These are phyloP conservation scores for Diachasmimorpha longicaudata DNA, from an alignment of 1,140 invertebrate species.

Conservation along the genomic window DNA sequence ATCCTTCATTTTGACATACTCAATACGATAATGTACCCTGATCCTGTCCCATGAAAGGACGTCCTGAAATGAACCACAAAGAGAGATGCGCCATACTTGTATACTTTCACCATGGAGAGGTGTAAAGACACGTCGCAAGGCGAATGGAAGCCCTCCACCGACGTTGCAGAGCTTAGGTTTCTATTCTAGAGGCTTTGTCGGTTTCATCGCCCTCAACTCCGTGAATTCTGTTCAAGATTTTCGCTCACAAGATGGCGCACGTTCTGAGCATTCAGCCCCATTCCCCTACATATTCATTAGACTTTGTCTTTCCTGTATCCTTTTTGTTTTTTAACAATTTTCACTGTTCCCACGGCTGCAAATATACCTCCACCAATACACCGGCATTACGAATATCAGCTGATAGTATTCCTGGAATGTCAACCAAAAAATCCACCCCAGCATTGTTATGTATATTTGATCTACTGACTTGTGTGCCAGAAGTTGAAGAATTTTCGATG, in stretches of 20 bases:
- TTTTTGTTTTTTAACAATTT: not conserved
- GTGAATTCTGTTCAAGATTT: not conserved
- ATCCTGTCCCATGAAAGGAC: not conserved
- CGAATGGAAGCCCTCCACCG: not conserved
- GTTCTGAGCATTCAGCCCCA: not conserved
- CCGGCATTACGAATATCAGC: not conserved
- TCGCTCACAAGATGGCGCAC: not conserved
- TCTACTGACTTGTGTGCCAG: not conserved
- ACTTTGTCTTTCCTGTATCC: not conserved
- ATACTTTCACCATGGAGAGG: not conserved
- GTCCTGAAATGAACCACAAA: not conserved
- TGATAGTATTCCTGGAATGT: not conserved
- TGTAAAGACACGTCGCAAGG: constrained; percentile 1
- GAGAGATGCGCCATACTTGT: not conserved
- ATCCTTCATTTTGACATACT: not conserved
- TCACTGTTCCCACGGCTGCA: not conserved
- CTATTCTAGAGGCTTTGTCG: not conserved
- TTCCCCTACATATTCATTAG: not conserved
- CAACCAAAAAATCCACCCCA: not conserved
- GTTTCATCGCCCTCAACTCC: not conserved
- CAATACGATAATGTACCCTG: not conserved
- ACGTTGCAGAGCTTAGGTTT: not conserved
- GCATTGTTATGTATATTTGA: not conserved
- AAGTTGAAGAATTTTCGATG: not conserved
- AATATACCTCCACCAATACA: not conserved